Base-by-base conservation (phyloP, 1,140 invertebrate species). In the Monochamus saltuarius region DNA sequence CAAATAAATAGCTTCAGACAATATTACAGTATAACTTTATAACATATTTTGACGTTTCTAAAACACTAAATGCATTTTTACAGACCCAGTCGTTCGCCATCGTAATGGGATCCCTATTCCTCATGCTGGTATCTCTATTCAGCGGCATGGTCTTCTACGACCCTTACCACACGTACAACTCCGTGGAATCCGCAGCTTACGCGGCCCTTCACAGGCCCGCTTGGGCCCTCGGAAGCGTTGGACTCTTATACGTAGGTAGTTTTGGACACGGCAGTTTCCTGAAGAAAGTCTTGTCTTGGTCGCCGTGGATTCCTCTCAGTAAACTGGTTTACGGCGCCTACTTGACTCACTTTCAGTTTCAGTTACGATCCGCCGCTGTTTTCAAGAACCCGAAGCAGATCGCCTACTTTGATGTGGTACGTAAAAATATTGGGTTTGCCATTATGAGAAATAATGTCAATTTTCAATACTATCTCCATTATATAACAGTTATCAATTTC, bases 261-360 rank as follows among this genome's bases (percentile, higher is more conserved):
- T 75, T 70, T 57, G 75, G 75, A 11, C 73, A 76, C 56, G 69
- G 67, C 9, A 66, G 59, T 16, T 50, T 70, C 19, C 35, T 76
- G 9, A 65, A 65, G n/a, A 70, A 62, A 7, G 34, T 72, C 11
- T 59, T 76, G 0, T 65, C 68, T 1, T 90, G 88, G 87, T 79
- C 75, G 16, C 79, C 80, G 0, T 88, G 87, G 78, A 78, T 86
- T 17, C 87, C 88, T 1, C 75, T 92, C 2, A 85, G 87, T 56
- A 83, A 87, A 63, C 75, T 92, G 16, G 83, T 85, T 0, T 93
- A 90, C 69, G 83, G 84, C 39, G 82, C 85, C 3, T 92, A 91
- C 71, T 75, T 92, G 17, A 77, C 77, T 14, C 85, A 87, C 61
- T 74, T 79, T 54, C 40, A 77, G 6, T 71, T 83, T 34, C 81